phyloP scores from a whole-genome alignment of 2,888 invertebrate genomes.

The Vanessa cardui region DNA sequence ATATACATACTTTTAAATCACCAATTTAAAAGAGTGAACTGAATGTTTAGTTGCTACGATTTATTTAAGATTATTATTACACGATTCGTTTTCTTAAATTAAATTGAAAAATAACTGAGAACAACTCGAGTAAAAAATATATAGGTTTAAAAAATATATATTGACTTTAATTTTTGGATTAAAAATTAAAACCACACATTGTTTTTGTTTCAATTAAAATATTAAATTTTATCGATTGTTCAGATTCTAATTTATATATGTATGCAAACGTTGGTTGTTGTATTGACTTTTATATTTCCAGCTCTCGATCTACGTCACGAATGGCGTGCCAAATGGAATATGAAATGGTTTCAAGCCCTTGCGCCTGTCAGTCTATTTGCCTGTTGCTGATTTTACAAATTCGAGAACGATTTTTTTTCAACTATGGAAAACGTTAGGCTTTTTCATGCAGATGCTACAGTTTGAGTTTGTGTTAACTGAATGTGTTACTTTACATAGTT shows the following conservation, averaged over 20 bases:
- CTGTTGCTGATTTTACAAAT: slow-evolving; percentile 32
- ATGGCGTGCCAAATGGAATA: slow-evolving; percentile 32
- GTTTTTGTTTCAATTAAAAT: no score
- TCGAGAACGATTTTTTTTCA: slow-evolving; percentile 10
- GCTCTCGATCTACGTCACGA: slow-evolving; percentile 12
- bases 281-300: slow-evolving; percentile 12
- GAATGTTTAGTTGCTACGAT: no score
- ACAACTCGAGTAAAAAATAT: no score
- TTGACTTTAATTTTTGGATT: no score
- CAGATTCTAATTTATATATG: background rate
- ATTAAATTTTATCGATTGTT: no score
- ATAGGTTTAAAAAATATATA: no score
- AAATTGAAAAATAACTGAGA: no score
- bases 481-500: background rate
- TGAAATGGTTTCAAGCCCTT: slow-evolving; percentile 31
- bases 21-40: no score
- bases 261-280: background rate
- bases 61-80: no score
- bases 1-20: no score
- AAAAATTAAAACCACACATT: no score
- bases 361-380: slow-evolving; percentile 31
- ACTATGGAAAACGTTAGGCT: slow-evolving; percentile 5
- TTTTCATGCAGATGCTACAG: slow-evolving; percentile 4
- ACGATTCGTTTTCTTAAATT: no score
- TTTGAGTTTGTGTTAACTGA: background rate